Conservation (phyloP, 2,113 vertebrate genomes). For the Parus major region DNA sequence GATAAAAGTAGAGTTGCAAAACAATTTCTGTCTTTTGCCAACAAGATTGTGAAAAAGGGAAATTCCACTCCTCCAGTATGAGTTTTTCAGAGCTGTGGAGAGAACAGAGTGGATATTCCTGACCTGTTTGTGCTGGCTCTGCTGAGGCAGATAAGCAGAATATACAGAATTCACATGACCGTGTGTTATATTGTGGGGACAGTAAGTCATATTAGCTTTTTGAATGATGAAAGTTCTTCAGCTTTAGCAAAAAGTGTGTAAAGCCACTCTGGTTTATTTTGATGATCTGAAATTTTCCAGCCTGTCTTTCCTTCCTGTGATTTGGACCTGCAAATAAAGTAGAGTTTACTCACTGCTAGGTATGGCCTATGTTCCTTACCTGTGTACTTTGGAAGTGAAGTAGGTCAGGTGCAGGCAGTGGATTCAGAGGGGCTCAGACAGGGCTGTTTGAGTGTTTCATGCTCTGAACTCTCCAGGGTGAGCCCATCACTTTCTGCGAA, state of each 20-base stretch:
- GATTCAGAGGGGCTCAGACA: neutral
- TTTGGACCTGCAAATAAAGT: neutral
- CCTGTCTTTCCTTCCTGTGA: neutral
- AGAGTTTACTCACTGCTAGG: rapidly evolving
- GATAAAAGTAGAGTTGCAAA: conserved; percentile 71
- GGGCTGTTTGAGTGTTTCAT: neutral
- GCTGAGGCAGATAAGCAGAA: neutral
- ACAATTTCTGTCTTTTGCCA: conserved; percentile 52
- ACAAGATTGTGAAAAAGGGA: conserved; percentile 30
- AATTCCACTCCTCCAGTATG: conserved; percentile 26
- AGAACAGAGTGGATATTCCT: conserved; percentile 17
- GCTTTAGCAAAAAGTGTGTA: neutral
- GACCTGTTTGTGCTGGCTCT: neutral
- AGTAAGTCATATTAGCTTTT: neutral
- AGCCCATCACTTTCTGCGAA: conserved; percentile 94
- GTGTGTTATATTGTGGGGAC: neutral
- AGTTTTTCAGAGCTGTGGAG: conserved; percentile 12
- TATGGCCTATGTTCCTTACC: neutral
- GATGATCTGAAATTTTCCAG: neutral
- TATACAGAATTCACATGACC: neutral
- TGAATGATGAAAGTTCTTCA: neutral
- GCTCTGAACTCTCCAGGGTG: conserved; percentile 77
- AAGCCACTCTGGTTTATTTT: neutral
- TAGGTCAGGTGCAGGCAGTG: neutral
- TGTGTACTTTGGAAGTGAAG: neutral